phyloP scores from a whole-genome alignment of 2,797 vertebrate species.

The Siniperca undulata region DNA sequence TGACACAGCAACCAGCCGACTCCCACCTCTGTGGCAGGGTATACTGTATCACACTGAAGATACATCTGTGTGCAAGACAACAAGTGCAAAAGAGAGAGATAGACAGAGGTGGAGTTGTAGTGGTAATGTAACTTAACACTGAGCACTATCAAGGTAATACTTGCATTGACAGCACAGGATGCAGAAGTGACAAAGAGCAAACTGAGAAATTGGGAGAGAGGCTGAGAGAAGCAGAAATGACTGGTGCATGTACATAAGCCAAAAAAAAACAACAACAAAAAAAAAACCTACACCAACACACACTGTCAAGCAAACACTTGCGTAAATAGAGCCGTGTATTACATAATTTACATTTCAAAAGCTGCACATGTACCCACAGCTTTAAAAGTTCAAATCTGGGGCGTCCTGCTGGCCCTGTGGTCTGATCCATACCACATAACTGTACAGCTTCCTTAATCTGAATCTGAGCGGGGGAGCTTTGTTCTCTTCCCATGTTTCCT shows the following conservation, averaged over 20 bases:
- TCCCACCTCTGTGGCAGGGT: constrained; percentile 80
- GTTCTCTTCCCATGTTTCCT: background rate
- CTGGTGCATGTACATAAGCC: background rate
- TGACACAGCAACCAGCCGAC: constrained; percentile 83
- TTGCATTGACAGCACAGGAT: constrained; percentile 1
- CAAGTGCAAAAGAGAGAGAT: constrained; percentile 8
- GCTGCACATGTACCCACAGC: background rate
- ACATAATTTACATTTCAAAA: constrained; percentile 45
- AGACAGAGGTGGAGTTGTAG: background rate
- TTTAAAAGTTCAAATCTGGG: constrained; percentile 23
- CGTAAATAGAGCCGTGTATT: constrained; percentile 7
- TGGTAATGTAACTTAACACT: constrained; percentile 9
- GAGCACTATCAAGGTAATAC: background rate
- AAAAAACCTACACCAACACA: background rate
- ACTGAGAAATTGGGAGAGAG: background rate
- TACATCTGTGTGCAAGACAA: constrained; percentile 34
- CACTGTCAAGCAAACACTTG: constrained; percentile 1
- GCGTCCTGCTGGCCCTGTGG: constrained; percentile 8
- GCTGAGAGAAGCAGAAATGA: background rate
- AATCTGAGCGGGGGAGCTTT: constrained; percentile 13
- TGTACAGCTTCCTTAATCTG: constrained; percentile 14
- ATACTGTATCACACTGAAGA: constrained; percentile 51
- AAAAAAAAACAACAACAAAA: background rate
- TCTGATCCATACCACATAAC: constrained; percentile 23
- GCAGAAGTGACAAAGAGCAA: constrained; percentile 9